phyloP scores from a whole-genome alignment of 2,888 invertebrate genomes.

The Platycheirus albimanus region DNA sequence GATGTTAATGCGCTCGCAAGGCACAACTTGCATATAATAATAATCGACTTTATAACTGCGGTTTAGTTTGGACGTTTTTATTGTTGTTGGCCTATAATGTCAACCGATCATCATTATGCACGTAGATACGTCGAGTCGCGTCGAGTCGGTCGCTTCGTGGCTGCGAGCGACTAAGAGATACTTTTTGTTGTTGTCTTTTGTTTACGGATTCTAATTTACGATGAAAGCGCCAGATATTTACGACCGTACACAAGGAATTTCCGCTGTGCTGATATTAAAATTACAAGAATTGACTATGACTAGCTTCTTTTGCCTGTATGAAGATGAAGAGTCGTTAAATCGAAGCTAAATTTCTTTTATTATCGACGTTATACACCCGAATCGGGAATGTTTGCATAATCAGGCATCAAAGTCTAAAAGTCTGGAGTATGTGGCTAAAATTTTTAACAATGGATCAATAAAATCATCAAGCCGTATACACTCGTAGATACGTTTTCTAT shows the following conservation, averaged over 20 bases:
- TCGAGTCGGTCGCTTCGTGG: no score
- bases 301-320: slow-evolving; percentile 1
- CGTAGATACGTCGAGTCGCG: slow-evolving; percentile 26
- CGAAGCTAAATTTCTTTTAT: slow-evolving; percentile 61
- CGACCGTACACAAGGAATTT: slow-evolving; percentile 69
- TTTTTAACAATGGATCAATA: slow-evolving; percentile 68
- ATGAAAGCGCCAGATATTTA: slow-evolving; percentile 73
- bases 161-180: slow-evolving; percentile 28
- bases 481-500: no score
- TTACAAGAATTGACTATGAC: slow-evolving; percentile 26
- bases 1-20: slow-evolving; percentile 19
- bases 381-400: slow-evolving; percentile 55
- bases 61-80: slow-evolving; percentile 70
- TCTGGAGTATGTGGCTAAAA: slow-evolving; percentile 59
- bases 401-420: slow-evolving; percentile 13
- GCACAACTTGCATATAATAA: slow-evolving; percentile 59
- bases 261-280: slow-evolving; percentile 70
- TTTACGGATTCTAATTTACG: slow-evolving; percentile 69
- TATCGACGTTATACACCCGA: slow-evolving; percentile 3
- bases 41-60: slow-evolving; percentile 70
- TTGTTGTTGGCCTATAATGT: slow-evolving; percentile 65
- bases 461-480: slow-evolving; percentile 23
- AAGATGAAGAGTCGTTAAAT: slow-evolving; percentile 58
- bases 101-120: slow-evolving; percentile 57
- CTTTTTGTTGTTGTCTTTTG: slow-evolving; percentile 46